Base-by-base conservation (phyloP, 2,797 vertebrate genomes). In the Pempheris klunzingeri region DNA sequence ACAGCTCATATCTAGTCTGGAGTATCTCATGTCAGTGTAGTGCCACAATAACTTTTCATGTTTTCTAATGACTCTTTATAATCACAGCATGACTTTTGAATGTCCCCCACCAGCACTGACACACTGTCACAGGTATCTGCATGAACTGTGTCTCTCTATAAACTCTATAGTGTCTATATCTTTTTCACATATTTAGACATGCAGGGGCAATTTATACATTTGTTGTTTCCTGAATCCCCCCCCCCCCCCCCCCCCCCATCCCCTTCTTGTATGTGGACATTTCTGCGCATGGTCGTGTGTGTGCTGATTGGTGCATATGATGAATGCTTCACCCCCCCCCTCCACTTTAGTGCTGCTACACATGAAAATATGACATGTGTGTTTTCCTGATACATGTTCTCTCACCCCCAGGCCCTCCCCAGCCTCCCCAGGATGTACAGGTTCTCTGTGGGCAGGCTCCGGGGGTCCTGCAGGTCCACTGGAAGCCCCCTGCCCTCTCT, bases 401-500 rank as follows among this genome's bases (percentile, higher is more conserved):
- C 46, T 79, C n/a, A 14, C 65, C 71, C 24, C 15, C 79, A 99
- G 98, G 98, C 22, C 98, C 98, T 52, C 98, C 98, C 1, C 84
- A 95, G 30, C 96, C 98, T n/a, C 98, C 98, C 7, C 96, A 95
- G 60, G 97, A 98, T 5, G 94, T 99, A 17, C 92, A 93, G 12
- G 94, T 99, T 44, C 95, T 96, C 70, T 96, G 96, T 18, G 97
- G 98, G 38, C 86, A 96, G 58, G 92, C 93, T 0, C 94, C 96
- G 9, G 95, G 96, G 34, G 95, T 96, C 0, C 14, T 98, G 18
- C 96, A 97, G 87, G 96, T 99, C 77, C 95, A 87, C 85, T 99
- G 98, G 97, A 98, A 95, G 84, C 96, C 97, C 3, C 98, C 97
- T 0, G 14, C 77, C 3, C 95, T 99, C 86, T 96, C 97, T 0